Conservation (phyloP, 2,797 vertebrate genomes). For the Nothura maculosa region DNA sequence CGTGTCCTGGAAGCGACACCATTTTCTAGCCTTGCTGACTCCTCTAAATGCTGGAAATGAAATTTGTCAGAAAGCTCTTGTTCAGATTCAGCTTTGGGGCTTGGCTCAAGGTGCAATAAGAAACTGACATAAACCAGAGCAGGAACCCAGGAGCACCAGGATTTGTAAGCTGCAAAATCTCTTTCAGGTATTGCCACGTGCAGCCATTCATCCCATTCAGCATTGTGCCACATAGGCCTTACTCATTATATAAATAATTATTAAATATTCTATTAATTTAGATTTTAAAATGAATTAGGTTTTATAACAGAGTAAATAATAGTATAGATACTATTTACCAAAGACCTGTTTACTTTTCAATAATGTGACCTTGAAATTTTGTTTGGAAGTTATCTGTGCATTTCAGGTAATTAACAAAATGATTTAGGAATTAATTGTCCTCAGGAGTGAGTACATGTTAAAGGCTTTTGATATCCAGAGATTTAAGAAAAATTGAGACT, state of each 20-base stretch:
- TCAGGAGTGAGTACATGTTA: conserved; percentile 30
- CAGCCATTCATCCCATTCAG: background rate
- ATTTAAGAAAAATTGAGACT: background rate
- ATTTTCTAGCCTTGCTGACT: conserved; percentile 38
- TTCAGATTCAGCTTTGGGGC: conserved; percentile 5
- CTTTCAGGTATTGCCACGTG: background rate
- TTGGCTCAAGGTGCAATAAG: conserved; percentile 37
- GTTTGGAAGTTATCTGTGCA: conserved; percentile 43
- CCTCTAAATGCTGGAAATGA: conserved; percentile 17
- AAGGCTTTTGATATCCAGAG: conserved; percentile 38
- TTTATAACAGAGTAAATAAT: conserved; percentile 40
- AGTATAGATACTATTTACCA: conserved; percentile 62
- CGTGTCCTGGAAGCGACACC: background rate
- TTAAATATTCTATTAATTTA: conserved; percentile 9
- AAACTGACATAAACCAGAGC: background rate
- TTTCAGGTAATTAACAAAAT: conserved; percentile 27
- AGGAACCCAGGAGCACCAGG: background rate
- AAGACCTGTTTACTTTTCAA: conserved; percentile 57
- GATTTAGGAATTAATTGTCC: background rate
- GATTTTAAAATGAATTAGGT: conserved; percentile 14
- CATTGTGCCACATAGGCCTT: conserved; percentile 50
- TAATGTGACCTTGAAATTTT: background rate
- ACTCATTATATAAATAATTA: conserved; percentile 33
- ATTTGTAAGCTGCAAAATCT: conserved; percentile 11
- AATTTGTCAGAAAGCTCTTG: background rate